Evolutionary conservation across 2,888 invertebrate species (phyloP), one percentile per base, ranked within the genome.

Genomic region (Chalcis sispes): DNA sequence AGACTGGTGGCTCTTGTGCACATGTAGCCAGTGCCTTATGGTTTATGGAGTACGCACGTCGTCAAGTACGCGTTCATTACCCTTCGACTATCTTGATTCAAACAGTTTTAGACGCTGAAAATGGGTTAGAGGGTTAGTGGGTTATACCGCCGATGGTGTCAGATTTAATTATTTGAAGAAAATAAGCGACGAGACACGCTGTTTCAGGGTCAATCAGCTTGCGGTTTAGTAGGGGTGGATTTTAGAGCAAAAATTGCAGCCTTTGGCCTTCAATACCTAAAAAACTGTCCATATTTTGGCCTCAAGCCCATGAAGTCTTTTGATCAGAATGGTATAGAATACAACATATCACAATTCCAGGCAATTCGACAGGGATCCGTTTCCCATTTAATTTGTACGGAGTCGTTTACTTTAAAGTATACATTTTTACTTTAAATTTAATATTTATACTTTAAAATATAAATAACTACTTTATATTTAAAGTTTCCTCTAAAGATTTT

Each of bases 11-110:
- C 13, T 15, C 46, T 46, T 46, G 46, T 15, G 46, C 46, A 46
- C 46, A 46, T 46, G n/a, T 46, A 46, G 46, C n/a, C 15, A 46
- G 46, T 46, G 46, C 13, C 46, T 46, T 46, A n/a, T 46, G 46
- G 46, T 46, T 46, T 46, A 46, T 46, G 46, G 46, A 15, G n/a
- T 46, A 46, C 46, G 46, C 8, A 46, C 46, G 46, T 8, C 46
- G 13, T 46, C 46, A 46, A 46, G 46, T 2, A 2, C 46, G 46
- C 13, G 46, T 46, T n/a, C 46, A 46, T 46, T 46, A 46, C n/a
- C 46, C 46, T 46, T 46, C 46, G 46, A 46, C 46, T 46, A 15
- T 10, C n/a, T n/a, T 46, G n/a, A 46, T 46, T 46, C 46, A 15
- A 46, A 46, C 46, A 46, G 46, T 46, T 46, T 15, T 46, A 46